Evolutionary conservation across 2,888 invertebrate species (phyloP).

Genomic region (Ashinkailepas kermadecensis): DNA sequence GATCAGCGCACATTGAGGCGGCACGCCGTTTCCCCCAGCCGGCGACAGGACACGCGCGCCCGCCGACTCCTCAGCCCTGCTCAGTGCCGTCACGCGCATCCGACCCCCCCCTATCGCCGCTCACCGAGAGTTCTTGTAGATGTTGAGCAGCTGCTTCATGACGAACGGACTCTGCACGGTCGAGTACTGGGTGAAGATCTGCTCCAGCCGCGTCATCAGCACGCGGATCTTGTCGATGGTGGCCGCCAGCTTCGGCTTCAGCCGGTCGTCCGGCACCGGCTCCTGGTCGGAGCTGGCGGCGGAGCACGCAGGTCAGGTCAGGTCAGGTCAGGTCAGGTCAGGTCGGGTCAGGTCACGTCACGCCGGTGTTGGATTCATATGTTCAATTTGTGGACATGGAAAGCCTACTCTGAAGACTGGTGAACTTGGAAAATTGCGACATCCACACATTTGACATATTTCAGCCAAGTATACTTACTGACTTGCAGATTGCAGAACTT

Average conservation of each 20-base stretch:
- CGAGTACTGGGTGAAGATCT: slow-evolving; percentile 69
- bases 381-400: too few species aligned
- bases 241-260: slow-evolving; percentile 57
- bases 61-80: too few species aligned
- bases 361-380: neutral
- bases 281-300: neutral
- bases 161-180: slow-evolving; percentile 64
- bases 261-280: slow-evolving; percentile 37
- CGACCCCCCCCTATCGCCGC: too few species aligned
- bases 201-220: slow-evolving; percentile 65
- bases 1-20: too few species aligned
- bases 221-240: slow-evolving; percentile 68
- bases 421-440: neutral
- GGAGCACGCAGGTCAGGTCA: neutral
- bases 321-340: neutral
- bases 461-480: too few species aligned
- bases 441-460: neutral
- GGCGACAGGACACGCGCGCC: too few species aligned
- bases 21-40: too few species aligned
- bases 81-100: too few species aligned
- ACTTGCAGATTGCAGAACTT: too few species aligned
- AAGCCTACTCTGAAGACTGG: too few species aligned
- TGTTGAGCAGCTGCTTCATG: slow-evolving; percentile 67
- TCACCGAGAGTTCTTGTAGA: slow-evolving; percentile 70
- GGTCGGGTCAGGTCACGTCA: neutral